Percentiles rank a stretch among this genome's conserved stretches.
Evolutionary conservation across 2,888 invertebrate species (phyloP).

Genomic region (Danaus chrysippus): DNA sequence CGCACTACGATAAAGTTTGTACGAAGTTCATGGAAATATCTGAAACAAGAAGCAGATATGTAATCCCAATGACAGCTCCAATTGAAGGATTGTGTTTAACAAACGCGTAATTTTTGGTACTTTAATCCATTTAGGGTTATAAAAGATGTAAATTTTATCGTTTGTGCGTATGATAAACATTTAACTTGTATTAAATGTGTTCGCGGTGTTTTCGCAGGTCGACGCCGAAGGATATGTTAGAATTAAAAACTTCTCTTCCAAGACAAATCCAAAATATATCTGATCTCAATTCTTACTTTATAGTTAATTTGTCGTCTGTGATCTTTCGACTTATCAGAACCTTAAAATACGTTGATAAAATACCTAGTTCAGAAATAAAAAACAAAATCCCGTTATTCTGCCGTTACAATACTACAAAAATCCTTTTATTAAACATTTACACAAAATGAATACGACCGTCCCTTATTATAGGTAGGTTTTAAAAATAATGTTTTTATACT

Average conservation of each 20-base stretch:
- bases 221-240: background rate
- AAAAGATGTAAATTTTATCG: background rate
- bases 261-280: background rate
- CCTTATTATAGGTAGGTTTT: slow-evolving; percentile 6
- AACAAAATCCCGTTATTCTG: too few species aligned
- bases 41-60: too few species aligned
- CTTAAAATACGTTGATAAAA: too few species aligned
- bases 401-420: background rate
- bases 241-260: background rate
- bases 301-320: background rate
- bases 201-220: slow-evolving; percentile 2
- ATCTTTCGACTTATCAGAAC: background rate
- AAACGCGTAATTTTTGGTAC: too few species aligned
- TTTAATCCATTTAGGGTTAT: background rate
- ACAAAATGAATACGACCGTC: background rate
- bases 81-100: too few species aligned
- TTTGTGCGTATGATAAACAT: too few species aligned
- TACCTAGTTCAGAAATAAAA: too few species aligned
- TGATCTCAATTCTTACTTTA: slow-evolving; percentile 6
- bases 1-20: background rate
- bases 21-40: too few species aligned
- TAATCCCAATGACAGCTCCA: too few species aligned
- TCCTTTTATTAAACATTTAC: background rate
- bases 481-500: background rate
- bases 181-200: background rate